phyloP scores from a whole-genome alignment of 2,113 vertebrate species.

The Oriolus oriolus region DNA sequence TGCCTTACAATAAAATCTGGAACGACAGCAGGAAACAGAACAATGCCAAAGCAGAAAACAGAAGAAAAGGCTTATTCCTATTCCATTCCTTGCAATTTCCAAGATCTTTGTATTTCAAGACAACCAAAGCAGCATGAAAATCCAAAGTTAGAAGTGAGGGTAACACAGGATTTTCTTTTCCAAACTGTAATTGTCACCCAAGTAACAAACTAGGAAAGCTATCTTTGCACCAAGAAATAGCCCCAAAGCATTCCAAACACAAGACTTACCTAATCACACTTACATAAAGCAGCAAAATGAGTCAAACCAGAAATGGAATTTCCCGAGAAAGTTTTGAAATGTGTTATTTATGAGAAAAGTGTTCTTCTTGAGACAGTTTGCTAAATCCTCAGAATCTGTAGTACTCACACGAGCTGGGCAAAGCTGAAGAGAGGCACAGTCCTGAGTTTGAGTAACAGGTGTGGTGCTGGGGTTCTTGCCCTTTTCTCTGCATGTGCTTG shows the following conservation, averaged over 20 bases:
- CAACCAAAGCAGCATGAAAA: not conserved
- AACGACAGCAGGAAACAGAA: not conserved
- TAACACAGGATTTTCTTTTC: not conserved
- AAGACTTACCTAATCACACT: conserved; percentile 36
- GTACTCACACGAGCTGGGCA: not conserved
- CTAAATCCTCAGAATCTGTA: not conserved
- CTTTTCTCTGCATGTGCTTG: not conserved
- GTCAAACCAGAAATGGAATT: not conserved
- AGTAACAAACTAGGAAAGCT: not conserved
- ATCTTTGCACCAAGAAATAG: not conserved
- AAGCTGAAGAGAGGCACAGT: not conserved
- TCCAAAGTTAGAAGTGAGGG: not conserved
- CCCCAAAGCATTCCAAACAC: not conserved
- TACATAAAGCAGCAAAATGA: not conserved
- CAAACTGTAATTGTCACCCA: not conserved
- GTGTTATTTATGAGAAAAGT: not conserved
- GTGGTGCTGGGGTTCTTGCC: not conserved
- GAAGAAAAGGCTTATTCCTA: not conserved
- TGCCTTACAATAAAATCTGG: not conserved
- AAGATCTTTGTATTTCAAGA: not conserved
- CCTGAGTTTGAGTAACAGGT: not conserved
- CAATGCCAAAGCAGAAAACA: not conserved
- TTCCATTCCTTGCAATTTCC: not conserved
- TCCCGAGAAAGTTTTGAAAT: not conserved
- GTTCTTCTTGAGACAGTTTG: not conserved